Evolutionary conservation across 2,888 invertebrate species (phyloP).

Genomic region (Lacanobia oleracea): DNA sequence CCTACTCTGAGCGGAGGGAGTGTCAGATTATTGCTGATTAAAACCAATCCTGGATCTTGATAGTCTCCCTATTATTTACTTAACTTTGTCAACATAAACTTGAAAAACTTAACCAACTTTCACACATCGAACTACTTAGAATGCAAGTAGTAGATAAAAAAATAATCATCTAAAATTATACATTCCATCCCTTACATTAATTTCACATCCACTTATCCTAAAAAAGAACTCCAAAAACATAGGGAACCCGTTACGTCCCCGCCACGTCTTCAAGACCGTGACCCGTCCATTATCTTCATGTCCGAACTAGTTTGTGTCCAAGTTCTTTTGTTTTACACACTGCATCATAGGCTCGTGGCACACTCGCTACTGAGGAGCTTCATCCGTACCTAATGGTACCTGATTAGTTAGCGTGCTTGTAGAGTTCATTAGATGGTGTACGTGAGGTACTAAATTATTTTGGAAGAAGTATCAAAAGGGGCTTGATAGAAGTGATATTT

Average conservation of each 20-base stretch:
- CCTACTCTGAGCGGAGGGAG: too few species aligned
- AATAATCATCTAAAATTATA: not conserved
- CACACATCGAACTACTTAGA: not conserved
- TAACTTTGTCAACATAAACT: not conserved
- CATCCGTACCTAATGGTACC: slow-evolving; percentile 34
- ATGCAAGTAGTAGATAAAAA: not conserved
- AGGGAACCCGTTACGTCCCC: not conserved
- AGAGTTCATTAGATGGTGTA: slow-evolving; percentile 9
- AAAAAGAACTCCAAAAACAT: not conserved
- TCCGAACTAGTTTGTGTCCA: slow-evolving; percentile 49
- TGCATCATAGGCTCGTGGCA: slow-evolving; percentile 1
- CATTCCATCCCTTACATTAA: slow-evolving; percentile 5
- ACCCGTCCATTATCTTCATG: slow-evolving; percentile 30
- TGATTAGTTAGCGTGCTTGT: slow-evolving; percentile 43
- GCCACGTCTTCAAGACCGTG: slow-evolving; percentile 17
- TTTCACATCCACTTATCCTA: slow-evolving; percentile 8
- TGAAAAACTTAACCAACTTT: not conserved
- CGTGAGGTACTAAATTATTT: slow-evolving; percentile 12
- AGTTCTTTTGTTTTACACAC: slow-evolving; percentile 60
- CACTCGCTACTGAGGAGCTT: slow-evolving; percentile 22
- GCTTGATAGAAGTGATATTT: not conserved
- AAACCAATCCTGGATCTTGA: too few species aligned
- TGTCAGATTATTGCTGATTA: too few species aligned
- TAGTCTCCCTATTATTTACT: not conserved
- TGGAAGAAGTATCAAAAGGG: not conserved